Evolutionary conservation across 2,797 vertebrate species (phyloP).

Genomic region (Phoebastria nigripes): DNA sequence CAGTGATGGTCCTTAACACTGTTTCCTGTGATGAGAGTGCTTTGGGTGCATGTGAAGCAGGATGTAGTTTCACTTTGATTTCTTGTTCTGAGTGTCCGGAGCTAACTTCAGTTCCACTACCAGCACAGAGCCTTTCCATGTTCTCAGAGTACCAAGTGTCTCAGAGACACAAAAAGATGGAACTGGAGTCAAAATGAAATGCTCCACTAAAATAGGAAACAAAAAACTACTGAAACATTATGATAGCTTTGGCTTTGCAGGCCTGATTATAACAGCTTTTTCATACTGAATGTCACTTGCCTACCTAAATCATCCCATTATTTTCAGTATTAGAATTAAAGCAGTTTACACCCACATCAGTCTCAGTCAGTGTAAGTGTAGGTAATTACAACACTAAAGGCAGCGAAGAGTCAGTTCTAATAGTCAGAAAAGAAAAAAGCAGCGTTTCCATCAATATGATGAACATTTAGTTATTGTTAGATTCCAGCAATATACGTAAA

Average conservation of each 20-base stretch:
- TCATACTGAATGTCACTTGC: not conserved
- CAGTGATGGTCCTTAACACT: not conserved
- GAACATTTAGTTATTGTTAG: not conserved
- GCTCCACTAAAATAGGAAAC: not conserved
- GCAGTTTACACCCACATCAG: not conserved
- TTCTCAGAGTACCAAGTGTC: not conserved
- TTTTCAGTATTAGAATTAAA: not conserved
- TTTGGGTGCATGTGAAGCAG: not conserved
- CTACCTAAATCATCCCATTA: not conserved
- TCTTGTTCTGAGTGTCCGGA: constrained; percentile 5
- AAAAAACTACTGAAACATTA: not conserved
- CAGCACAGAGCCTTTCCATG: not conserved
- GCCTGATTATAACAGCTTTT: not conserved
- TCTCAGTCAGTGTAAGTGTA: not conserved
- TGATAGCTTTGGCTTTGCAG: not conserved
- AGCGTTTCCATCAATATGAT: not conserved
- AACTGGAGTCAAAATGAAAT: not conserved
- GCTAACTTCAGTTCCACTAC: not conserved
- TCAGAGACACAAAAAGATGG: not conserved
- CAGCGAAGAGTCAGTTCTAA: not conserved
- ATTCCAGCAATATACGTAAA: not conserved
- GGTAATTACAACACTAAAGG: not conserved
- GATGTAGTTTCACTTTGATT: constrained; percentile 16
- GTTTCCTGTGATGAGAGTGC: not conserved
- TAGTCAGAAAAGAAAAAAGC: not conserved